Evolutionary conservation across 2,888 invertebrate species (phyloP), one percentile per base, ranked within the genome.

Genomic region (Acrobasis repandana): DNA sequence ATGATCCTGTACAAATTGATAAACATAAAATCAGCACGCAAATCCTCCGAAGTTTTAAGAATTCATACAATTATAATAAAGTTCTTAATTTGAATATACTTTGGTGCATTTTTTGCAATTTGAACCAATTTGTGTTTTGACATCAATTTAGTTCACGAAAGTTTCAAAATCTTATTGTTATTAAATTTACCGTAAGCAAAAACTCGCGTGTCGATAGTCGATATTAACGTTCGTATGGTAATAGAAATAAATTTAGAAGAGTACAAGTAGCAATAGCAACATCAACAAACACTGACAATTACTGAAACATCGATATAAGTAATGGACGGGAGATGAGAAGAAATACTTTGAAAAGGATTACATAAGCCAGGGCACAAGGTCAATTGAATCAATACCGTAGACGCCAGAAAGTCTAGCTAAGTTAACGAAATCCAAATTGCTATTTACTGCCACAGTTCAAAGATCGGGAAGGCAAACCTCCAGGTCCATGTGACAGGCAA

Each of bases 371-470:
- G 62, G 63, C 65, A 69, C 84, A 88, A 89, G 88, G 88, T 84
- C 83, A 79, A 66, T 65, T 61, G 75, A 83, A 89, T 89, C 89
- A 76, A 90, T 90, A 86, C 71, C 56, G 61, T 49, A 74, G 86
- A 71, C 86, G 88, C 84, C 88, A 72, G 73, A 70, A 70, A 68
- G 87, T 86, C 89, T 86, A 66, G 67, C 62, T 59, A 67, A 65
- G 63, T 66, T 71, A 77, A 72, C 61, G 64, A 61, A 61, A 58
- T 58, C 28, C 54, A 61, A 71, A 68, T 67, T 70, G 57, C 16
- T 33, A 49, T 16, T 54, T 38, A 34, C 57, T 34, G 57, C 9
- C 6, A 11, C 38, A 33, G 34, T 47, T 57, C 48, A 49, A 58
- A 49, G 18, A 15, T 15, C 14, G 34, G 48, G 49, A 18, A 49